phyloP scores from a whole-genome alignment of 2,113 vertebrate genomes.

The Rhinoderma darwinii region DNA sequence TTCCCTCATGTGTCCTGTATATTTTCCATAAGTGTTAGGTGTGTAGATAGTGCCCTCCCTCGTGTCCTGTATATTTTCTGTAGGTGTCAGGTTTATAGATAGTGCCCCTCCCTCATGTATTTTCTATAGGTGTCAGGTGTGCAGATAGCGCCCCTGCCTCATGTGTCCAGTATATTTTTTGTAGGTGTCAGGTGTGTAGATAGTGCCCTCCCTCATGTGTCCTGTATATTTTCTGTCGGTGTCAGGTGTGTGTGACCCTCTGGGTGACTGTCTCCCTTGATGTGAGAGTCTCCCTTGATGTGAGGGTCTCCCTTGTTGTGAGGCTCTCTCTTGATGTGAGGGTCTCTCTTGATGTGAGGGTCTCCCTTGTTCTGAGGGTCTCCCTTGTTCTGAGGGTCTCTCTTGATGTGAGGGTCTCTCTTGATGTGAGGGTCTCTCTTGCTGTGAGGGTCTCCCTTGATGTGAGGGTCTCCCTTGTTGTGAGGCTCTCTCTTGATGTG shows the following conservation, averaged over 20 bases:
- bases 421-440: not conserved
- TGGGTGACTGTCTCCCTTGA: too few species aligned
- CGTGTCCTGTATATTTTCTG: not conserved
- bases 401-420: not conserved
- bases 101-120: not conserved
- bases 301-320: not conserved
- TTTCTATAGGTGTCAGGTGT: not conserved
- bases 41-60: not conserved
- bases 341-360: not conserved
- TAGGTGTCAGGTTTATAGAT: not conserved
- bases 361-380: too few species aligned
- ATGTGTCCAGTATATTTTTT: not conserved
- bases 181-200: not conserved
- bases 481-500: not conserved
- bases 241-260: not conserved
- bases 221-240: not conserved
- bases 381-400: not conserved
- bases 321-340: too few species aligned
- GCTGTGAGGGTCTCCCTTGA: not conserved
- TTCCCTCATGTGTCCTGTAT: too few species aligned
- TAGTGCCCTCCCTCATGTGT: too few species aligned
- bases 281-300: not conserved
- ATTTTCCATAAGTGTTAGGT: not conserved
- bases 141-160: not conserved
- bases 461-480: not conserved